Percentiles rank a stretch among this genome's conserved stretches.
Conservation (phyloP, 1,140 invertebrate species). For the Zaprionus tsacasi region DNA sequence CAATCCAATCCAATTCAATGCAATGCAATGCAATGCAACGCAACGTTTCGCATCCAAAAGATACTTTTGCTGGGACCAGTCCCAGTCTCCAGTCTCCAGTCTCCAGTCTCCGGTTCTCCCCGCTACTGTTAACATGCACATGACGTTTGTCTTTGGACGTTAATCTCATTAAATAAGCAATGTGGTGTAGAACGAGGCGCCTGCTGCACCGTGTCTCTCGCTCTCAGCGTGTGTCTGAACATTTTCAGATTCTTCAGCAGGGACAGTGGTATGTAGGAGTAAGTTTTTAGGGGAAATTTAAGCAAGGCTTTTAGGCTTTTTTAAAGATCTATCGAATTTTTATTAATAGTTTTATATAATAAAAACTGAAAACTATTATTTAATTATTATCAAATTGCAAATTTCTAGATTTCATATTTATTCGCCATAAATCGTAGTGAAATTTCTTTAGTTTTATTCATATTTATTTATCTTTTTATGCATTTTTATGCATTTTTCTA, state of each 20-base stretch:
- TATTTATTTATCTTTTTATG: no score
- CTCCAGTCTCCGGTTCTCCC: slow-evolving; percentile 12
- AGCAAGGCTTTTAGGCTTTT: no score
- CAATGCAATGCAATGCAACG: neutral
- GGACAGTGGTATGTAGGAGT: slow-evolving; percentile 33
- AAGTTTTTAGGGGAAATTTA: neutral
- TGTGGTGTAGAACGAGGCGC: slow-evolving; percentile 56
- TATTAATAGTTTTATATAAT: no score
- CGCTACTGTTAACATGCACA: slow-evolving; percentile 74
- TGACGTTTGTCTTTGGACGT: slow-evolving; percentile 83
- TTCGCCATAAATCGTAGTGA: no score
- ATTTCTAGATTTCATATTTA: no score
- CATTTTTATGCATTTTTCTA: no score
- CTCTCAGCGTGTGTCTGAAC: slow-evolving; percentile 2
- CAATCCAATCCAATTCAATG: neutral
- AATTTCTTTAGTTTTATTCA: no score
- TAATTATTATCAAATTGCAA: no score
- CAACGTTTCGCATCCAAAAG: slow-evolving; percentile 56
- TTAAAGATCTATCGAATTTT: no score
- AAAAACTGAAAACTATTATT: no score
- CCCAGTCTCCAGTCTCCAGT: neutral
- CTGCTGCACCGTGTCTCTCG: neutral
- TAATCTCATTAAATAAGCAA: slow-evolving; percentile 84
- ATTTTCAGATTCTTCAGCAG: slow-evolving; percentile 35
- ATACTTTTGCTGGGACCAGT: slow-evolving; percentile 50